Percentiles rank a stretch among this genome's conserved stretches.
Conservation (phyloP, 2,888 invertebrate species). For the Punctoribates punctum region DNA sequence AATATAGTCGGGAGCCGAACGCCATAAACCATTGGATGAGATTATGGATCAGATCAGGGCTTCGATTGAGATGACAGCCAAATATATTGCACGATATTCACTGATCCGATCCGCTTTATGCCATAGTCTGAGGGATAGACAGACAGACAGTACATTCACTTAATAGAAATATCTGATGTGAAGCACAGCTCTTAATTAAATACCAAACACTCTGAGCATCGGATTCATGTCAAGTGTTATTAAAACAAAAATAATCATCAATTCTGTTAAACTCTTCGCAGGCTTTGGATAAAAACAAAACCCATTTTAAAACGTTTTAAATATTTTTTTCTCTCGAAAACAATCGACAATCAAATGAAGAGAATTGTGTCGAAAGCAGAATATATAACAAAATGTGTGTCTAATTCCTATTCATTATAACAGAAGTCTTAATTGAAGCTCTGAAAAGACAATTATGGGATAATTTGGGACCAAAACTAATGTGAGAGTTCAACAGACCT, state of each 20-base stretch:
- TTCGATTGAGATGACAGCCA: constrained; percentile 10
- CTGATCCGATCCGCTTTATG: neutral
- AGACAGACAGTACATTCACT: neutral
- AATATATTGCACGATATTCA: neutral
- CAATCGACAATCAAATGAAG: neutral
- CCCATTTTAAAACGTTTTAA: neutral
- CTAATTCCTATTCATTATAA: neutral
- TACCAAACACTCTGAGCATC: neutral
- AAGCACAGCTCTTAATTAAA: constrained; percentile 9
- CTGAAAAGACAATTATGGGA: neutral
- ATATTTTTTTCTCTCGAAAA: neutral
- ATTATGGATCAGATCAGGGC: constrained; percentile 16
- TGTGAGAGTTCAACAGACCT: neutral
- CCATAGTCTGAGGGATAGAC: neutral
- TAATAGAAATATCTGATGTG: constrained; percentile 6
- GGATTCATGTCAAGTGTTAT: neutral
- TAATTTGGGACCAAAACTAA: neutral
- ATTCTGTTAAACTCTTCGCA: neutral
- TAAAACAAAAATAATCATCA: neutral
- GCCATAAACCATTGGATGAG: constrained; percentile 7
- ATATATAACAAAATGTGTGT: neutral
- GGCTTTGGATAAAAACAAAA: neutral
- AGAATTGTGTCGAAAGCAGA: constrained; percentile 5
- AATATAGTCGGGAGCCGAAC: neutral
- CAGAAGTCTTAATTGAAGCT: neutral